These are phyloP conservation scores for Molossus alvarezi DNA, from an alignment of 2,797 vertebrate genomes.

Conservation along the genomic window DNA sequence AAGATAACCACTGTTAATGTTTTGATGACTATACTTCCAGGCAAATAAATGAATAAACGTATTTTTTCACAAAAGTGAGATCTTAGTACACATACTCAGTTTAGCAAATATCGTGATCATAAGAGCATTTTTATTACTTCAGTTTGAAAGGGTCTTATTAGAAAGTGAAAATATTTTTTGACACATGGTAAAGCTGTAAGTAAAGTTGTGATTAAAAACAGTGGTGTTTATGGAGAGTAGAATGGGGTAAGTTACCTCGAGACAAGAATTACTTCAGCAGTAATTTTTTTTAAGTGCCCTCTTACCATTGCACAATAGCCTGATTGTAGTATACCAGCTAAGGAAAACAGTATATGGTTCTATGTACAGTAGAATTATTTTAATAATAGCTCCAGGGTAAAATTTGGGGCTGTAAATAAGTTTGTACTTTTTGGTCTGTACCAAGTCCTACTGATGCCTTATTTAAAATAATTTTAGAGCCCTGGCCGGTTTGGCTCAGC, in stretches of 20 bases:
- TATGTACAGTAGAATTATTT: constrained; percentile 64
- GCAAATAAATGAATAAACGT: neutral
- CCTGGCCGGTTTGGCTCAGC: too few species aligned
- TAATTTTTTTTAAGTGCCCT: constrained; percentile 60
- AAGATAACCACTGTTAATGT: neutral
- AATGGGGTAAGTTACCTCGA: constrained; percentile 65
- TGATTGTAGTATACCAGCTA: constrained; percentile 67
- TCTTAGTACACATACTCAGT: neutral
- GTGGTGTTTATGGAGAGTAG: constrained; percentile 54
- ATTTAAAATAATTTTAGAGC: constrained; percentile 66
- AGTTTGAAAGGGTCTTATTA: constrained; percentile 48
- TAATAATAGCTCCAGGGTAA: constrained; percentile 58
- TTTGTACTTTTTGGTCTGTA: constrained; percentile 49
- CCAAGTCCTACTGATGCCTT: neutral
- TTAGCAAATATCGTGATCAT: constrained; percentile 8
- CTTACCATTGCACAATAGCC: constrained; percentile 66
- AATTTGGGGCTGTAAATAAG: constrained; percentile 36
- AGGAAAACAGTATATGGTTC: constrained; percentile 40
- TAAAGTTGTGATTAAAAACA: constrained; percentile 63
- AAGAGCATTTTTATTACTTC: constrained; percentile 58
- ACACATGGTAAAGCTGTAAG: constrained; percentile 26
- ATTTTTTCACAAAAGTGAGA: constrained; percentile 27
- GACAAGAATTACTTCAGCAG: constrained; percentile 68
- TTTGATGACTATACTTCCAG: constrained; percentile 20
- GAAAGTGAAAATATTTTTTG: constrained; percentile 66